Evolutionary conservation across 1,140 invertebrate species (phyloP), one percentile per base, ranked within the genome.

Genomic region (Trichoplusia ni): DNA sequence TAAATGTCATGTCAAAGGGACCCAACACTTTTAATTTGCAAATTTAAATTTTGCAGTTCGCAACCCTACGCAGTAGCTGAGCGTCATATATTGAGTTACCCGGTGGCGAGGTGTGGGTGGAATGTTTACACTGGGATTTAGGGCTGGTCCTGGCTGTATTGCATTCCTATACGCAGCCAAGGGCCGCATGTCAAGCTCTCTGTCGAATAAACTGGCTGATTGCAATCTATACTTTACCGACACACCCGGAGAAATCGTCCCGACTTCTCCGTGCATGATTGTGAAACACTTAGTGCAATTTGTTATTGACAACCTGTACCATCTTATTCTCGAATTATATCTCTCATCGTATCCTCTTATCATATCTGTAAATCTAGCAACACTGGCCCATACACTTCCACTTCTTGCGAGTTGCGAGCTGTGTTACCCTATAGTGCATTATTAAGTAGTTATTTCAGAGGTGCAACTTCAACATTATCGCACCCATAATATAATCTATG

Each of bases 51-150:
- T 58, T 21, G 38, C 62, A 65, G 46, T 40, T 56, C 5, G 3
- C 78, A 86, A 60, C 82, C 84, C 78, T 84, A 76, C 47, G 66
- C 67, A 56, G 62, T 69, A 37, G 9, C 71, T 64, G 65, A 81
- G 35, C 51, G 35, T 31, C 29, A 56, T 54, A 85, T 85, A 85
- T 85, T 78, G 81, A 84, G 79, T 82, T 84, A 81, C 82, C 65
- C 58, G 71, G 37, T 56, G 58, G 68, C 58, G 70, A 75, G 75
- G 80, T 73, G 78, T 75, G 79, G 81, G 79, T 77, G 78, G 84
- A 75, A 80, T 86, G 82, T 89, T 89, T 89, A 85, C 81, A 77
- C 69, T 73, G 69, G 80, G 84, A 85, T 86, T 89, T 79, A 73
- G 82, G 78, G 82, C 58, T 73, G 64, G 58, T 63, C 59, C 61